phyloP scores from a whole-genome alignment of 1,140 invertebrate species.

The Leptonema lineaticorne region DNA sequence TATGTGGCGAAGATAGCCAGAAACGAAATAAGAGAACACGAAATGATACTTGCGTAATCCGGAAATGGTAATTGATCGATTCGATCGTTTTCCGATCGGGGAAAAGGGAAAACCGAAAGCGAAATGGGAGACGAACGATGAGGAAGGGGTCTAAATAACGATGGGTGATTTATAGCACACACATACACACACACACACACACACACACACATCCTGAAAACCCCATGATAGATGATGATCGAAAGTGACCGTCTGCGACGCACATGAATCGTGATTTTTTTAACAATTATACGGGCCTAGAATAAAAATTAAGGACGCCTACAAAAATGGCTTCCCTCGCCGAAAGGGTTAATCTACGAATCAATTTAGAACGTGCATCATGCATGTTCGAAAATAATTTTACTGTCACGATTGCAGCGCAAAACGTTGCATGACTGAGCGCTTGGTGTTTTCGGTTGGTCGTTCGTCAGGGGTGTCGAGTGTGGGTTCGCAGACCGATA shows the following conservation, averaged over 20 bases:
- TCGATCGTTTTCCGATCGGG: slow-evolving; percentile 1
- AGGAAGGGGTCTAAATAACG: too few relatives aligned
- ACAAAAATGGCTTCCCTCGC: too few relatives aligned
- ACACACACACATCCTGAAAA: neutral
- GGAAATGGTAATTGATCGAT: slow-evolving; percentile 11
- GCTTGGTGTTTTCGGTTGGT: neutral
- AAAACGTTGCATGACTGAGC: neutral
- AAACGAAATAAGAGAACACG: neutral
- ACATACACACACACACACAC: too few relatives aligned
- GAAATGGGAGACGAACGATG: too few relatives aligned
- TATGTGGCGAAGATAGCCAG: neutral
- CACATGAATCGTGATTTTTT: too few relatives aligned
- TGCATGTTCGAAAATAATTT: neutral
- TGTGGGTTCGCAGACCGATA: neutral
- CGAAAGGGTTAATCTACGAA: neutral
- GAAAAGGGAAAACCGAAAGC: too few relatives aligned
- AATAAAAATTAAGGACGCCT: too few relatives aligned
- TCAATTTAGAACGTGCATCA: neutral
- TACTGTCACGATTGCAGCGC: neutral
- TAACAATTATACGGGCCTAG: too few relatives aligned
- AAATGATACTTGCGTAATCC: neutral
- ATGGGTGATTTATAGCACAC: slow-evolving; percentile 10
- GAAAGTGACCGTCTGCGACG: neutral
- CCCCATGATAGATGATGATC: slow-evolving; percentile 7
- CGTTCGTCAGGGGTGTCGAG: neutral